Base-by-base conservation (phyloP, 1,140 invertebrate species). In the Magallana gigas region DNA sequence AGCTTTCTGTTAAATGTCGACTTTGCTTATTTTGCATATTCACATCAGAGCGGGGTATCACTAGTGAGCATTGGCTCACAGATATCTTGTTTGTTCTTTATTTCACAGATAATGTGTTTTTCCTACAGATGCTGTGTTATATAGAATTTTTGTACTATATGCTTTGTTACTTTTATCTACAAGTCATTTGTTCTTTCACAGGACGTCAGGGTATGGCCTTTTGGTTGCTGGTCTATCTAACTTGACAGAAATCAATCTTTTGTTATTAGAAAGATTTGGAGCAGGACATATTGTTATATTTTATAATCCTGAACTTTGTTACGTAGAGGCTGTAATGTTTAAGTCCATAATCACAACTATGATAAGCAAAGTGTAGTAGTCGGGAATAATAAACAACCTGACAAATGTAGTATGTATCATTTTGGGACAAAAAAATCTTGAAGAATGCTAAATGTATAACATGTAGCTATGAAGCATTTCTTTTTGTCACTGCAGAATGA, bases 371-470 rank as follows among this genome's bases (percentile, higher is more conserved):
- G 2, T 14, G 8, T 76, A 29, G 14, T 76, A 29, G 7, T 76
- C 4, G 23, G 36, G 9, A 7, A 36, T 76, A 76, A 76, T 76
- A 76, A 36, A 23, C 23, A 29, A 23, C 68, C 68, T 76, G 29
- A 29, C 6, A 8, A 36, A 76, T 76, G 68, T 76, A 76, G 68
- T 76, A 76, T 76, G 68, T 76, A 76, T 76, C 18, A 7, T 11
- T 12, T 76, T 29, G 68, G 29, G 18, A 71, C 36, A 48, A 48
- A 48, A 23, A 48, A 29, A 71, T 11, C 6, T 71, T 9, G 23
- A 71, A 71, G 68, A 76, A 76, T 76, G 68, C 68, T 76, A 71
- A 29, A 48, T 76, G 68, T 76, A 76, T 76, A 76, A 76, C 68
- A 76, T 76, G 68, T 76, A 76, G 68, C 68, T 76, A 8, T 76